These are phyloP conservation scores for Thaumatotibia leucotreta DNA, from an alignment of 1,140 invertebrate species.

Conservation along the genomic window DNA sequence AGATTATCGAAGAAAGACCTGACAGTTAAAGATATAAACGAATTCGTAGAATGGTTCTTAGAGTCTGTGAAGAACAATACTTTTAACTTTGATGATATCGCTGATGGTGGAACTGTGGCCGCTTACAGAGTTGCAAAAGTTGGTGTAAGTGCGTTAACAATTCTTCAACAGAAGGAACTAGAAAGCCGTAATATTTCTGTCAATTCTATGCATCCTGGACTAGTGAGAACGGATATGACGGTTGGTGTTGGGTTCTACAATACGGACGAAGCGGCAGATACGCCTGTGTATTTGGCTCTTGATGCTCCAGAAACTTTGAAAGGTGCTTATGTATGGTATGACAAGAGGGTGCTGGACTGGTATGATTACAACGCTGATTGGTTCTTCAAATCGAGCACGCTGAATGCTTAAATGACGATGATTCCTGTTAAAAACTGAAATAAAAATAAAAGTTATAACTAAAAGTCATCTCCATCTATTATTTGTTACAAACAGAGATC, in stretches of 20 bases:
- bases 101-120: slow-evolving; percentile 75
- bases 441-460: too few species aligned
- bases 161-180: slow-evolving; percentile 80
- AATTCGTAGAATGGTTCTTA: slow-evolving; percentile 80
- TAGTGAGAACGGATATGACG: slow-evolving; percentile 84
- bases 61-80: slow-evolving; percentile 52
- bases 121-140: slow-evolving; percentile 84
- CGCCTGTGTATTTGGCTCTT: slow-evolving; percentile 42
- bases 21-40: slow-evolving; percentile 7
- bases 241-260: slow-evolving; percentile 79
- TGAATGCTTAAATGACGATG: neutral
- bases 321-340: slow-evolving; percentile 38
- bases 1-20: slow-evolving; percentile 16
- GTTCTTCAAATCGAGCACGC: neutral
- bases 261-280: slow-evolving; percentile 77
- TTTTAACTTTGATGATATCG: slow-evolving; percentile 59
- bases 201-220: slow-evolving; percentile 80
- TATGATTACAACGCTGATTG: slow-evolving; percentile 17
- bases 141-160: slow-evolving; percentile 79
- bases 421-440: too few species aligned
- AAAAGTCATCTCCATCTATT: too few species aligned
- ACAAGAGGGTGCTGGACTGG: slow-evolving; percentile 35
- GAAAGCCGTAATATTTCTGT: slow-evolving; percentile 58
- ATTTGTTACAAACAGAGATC: too few species aligned
- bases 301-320: slow-evolving; percentile 33